These are phyloP conservation scores for Dasypus novemcinctus DNA, from an alignment of 2,113 vertebrate species.

Conservation along the genomic window DNA sequence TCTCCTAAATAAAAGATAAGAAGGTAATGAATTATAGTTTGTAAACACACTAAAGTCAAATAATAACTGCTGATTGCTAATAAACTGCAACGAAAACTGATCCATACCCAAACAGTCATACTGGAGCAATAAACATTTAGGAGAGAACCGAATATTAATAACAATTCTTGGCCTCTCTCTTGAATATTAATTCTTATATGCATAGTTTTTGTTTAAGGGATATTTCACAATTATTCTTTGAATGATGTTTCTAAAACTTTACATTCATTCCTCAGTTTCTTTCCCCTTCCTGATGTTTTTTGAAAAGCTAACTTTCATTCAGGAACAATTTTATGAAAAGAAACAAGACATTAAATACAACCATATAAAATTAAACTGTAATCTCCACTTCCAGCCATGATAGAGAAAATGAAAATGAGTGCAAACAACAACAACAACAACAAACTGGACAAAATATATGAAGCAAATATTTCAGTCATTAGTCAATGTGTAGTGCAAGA, in stretches of 20 bases:
- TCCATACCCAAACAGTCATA: conserved; percentile 53
- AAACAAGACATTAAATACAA: conserved; percentile 37
- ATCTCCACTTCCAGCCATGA: neutral
- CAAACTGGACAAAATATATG: neutral
- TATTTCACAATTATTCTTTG: conserved; percentile 39
- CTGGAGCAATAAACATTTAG: conserved; percentile 62
- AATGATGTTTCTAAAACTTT: conserved; percentile 38
- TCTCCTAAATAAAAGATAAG: conserved; percentile 83
- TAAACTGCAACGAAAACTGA: conserved; percentile 67
- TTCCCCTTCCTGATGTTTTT: neutral
- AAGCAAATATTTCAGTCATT: neutral
- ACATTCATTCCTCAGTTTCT: neutral
- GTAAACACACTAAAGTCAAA: conserved; percentile 75
- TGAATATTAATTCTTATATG: conserved; percentile 65
- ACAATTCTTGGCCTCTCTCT: conserved; percentile 33
- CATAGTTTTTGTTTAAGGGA: conserved; percentile 46
- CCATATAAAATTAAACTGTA: conserved; percentile 1
- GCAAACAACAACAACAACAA: neutral
- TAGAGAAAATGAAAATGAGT: neutral
- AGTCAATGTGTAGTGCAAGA: neutral
- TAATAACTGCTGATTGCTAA: conserved; percentile 76
- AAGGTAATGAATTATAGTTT: conserved; percentile 76
- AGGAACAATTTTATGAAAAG: conserved; percentile 10
- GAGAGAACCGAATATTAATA: conserved; percentile 53
- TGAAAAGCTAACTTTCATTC: neutral